Evolutionary conservation across 2,113 vertebrate genomes (phyloP).

Genomic region (Phrynocephalus versicolor): DNA sequence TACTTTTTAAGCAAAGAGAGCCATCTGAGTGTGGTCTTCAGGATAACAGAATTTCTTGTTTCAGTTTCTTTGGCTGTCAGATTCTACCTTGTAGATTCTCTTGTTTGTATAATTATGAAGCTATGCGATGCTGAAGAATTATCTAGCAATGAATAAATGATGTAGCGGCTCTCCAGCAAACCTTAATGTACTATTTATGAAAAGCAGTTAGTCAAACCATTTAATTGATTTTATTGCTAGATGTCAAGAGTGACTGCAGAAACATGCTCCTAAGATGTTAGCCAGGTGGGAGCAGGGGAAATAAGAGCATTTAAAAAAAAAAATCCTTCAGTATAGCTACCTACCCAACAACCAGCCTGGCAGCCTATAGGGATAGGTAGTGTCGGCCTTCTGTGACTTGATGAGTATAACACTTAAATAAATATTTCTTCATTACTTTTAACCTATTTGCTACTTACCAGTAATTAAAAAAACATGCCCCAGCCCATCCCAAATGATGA

Average conservation of each 20-base stretch:
- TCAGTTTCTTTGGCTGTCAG: neutral
- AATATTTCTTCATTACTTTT: constrained; percentile 9
- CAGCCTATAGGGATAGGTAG: neutral
- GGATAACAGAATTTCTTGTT: neutral
- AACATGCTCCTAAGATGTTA: constrained; percentile 49
- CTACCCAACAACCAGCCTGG: too few species aligned
- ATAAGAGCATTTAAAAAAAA: neutral
- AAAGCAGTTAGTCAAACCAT: constrained; percentile 49
- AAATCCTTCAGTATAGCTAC: neutral
- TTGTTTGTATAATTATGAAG: constrained; percentile 26
- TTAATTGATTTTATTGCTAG: constrained; percentile 39
- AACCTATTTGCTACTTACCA: neutral
- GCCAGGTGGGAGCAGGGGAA: neutral
- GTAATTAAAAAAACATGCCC: neutral
- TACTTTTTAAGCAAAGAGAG: neutral
- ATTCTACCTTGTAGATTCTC: constrained; percentile 2
- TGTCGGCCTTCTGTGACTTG: neutral
- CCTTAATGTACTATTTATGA: constrained; percentile 35
- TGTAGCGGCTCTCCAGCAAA: constrained; percentile 26
- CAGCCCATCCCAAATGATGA: neutral
- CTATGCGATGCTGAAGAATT: constrained; percentile 17
- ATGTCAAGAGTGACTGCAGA: constrained; percentile 32
- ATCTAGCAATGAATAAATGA: constrained; percentile 45
- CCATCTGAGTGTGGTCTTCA: neutral
- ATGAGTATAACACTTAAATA: constrained; percentile 19